These are phyloP conservation scores for Acholoe squamosa DNA, from an alignment of 2,888 invertebrate species.

Conservation along the genomic window DNA sequence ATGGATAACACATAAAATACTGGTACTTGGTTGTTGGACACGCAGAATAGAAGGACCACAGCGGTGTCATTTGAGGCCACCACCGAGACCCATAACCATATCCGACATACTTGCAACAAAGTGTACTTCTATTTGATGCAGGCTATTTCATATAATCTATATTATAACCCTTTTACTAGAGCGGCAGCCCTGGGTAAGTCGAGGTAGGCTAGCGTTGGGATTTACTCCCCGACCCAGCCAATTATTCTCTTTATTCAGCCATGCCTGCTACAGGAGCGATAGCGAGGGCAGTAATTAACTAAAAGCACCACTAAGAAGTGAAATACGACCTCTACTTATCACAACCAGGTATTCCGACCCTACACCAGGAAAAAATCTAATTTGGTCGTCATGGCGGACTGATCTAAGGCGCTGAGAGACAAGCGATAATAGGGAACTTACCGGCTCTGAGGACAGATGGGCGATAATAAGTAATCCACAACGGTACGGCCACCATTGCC, in stretches of 20 bases:
- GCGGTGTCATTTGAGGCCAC: too few relatives aligned
- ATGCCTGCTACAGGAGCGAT: neutral
- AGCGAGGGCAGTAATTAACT: neutral
- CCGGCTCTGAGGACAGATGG: neutral
- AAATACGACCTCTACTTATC: neutral
- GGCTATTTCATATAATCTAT: too few relatives aligned
- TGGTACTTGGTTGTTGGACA: too few relatives aligned
- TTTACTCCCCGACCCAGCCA: neutral
- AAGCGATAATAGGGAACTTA: slow-evolving; percentile 42
- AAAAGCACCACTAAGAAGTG: neutral
- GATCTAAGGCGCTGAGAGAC: neutral
- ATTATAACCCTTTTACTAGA: too few relatives aligned
- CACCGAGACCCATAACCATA: too few relatives aligned
- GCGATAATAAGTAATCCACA: neutral
- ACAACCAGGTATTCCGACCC: neutral
- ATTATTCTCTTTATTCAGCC: slow-evolving; percentile 51
- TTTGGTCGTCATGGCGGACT: neutral
- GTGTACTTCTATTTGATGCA: too few relatives aligned
- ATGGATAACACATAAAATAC: too few relatives aligned
- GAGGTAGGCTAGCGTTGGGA: neutral
- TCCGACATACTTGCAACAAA: too few relatives aligned
- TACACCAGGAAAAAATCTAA: neutral
- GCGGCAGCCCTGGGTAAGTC: neutral
- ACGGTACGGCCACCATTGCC: neutral
- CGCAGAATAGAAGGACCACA: too few relatives aligned